Conservation (phyloP, 2,797 vertebrate species). For the Muscicapa striata region DNA sequence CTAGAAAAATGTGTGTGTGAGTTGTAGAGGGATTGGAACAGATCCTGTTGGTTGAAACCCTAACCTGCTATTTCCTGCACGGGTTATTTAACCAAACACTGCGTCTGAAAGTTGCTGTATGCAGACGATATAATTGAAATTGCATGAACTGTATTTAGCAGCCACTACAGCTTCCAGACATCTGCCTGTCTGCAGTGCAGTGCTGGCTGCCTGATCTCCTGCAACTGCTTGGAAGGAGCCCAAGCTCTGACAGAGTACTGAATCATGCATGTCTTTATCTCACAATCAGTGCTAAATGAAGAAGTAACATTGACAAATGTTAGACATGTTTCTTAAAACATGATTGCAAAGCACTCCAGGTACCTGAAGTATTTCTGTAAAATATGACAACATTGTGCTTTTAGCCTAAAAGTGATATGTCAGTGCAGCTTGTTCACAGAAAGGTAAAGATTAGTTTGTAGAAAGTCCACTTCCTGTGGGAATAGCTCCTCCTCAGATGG, state of each 20-base stretch:
- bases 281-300: not conserved
- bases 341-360: not conserved
- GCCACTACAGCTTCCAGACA: slow-evolving; percentile 25
- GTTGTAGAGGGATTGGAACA: not conserved
- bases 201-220: not conserved
- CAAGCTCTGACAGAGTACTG: slow-evolving; percentile 31
- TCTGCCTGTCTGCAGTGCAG: slow-evolving; percentile 56
- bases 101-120: not conserved
- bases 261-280: slow-evolving; percentile 40
- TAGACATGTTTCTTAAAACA: slow-evolving; percentile 48
- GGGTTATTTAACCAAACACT: slow-evolving; percentile 2
- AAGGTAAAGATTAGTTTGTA: not conserved
- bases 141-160: slow-evolving; percentile 24
- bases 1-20: not conserved
- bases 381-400: not conserved
- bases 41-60: not conserved
- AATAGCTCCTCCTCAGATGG: not conserved
- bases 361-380: slow-evolving; percentile 17
- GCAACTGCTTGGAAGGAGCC: slow-evolving; percentile 48
- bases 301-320: slow-evolving; percentile 30
- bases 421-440: not conserved
- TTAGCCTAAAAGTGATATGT: not conserved
- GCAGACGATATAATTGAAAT: slow-evolving; percentile 36
- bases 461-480: not conserved
- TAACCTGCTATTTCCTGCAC: slow-evolving; percentile 32